phyloP scores from a whole-genome alignment of 2,888 invertebrate genomes.

The Ellobium chinense region DNA sequence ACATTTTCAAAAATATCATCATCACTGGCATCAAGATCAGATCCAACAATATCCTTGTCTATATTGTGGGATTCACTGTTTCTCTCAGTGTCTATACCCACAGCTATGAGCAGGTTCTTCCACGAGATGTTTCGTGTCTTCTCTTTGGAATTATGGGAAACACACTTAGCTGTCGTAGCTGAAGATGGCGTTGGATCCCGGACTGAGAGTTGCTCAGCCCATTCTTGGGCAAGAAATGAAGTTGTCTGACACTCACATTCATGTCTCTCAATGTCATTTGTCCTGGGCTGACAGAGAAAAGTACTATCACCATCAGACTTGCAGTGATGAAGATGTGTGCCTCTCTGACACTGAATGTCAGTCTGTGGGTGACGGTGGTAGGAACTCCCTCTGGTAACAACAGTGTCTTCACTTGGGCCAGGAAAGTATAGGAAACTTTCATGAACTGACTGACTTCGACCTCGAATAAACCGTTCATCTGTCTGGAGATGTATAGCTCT shows the following conservation, averaged over 20 bases:
- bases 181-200: too few relatives aligned
- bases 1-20: constrained; percentile 20
- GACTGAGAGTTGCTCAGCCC: too few relatives aligned
- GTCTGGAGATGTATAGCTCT: background rate
- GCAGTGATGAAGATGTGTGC: too few relatives aligned
- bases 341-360: too few relatives aligned
- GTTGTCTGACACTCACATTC: too few relatives aligned
- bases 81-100: constrained; percentile 18
- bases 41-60: background rate
- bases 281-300: background rate
- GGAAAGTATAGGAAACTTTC: background rate
- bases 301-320: background rate
- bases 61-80: background rate
- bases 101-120: constrained; percentile 24
- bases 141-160: background rate
- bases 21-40: background rate
- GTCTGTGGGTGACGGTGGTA: too few relatives aligned
- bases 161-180: too few relatives aligned
- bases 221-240: too few relatives aligned
- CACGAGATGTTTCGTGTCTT: constrained; percentile 28
- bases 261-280: too few relatives aligned
- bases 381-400: too few relatives aligned
- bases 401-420: too few relatives aligned
- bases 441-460: constrained; percentile 29
- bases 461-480: background rate